Evolutionary conservation across 2,888 invertebrate genomes (phyloP), one percentile per base, ranked within the genome.

Genomic region (Dromius quadrimaculatus): DNA sequence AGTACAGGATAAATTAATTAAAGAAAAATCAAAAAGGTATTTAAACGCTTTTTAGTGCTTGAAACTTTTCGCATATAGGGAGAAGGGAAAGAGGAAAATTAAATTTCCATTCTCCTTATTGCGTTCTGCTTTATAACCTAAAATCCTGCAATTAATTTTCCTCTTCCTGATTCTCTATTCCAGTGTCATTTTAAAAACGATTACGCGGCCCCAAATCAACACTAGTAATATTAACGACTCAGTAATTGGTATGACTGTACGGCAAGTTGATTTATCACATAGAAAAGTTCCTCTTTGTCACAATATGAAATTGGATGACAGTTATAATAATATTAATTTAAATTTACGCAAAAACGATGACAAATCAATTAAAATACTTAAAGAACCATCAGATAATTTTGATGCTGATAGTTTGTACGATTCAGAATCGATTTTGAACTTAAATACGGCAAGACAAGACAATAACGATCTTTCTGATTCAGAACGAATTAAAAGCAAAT

Each of bases 21-120:
- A 43, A 63, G 6, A 63, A 41, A 13, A 22, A 41, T 22, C 6
- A 38, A 36, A 63, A 15, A 23, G 63, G 63, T 63, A 15, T n/a
- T 32, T 32, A n/a, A 36, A 11, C 13, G n/a, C 13, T 1, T 36
- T 36, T 11, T 2, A 47, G 13, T 47, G 8, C 9, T n/a, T 2
- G 17, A 50, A 41, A 23, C 15, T 15, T 6, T 11, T 34, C 19
- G 36, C 50, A 23, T 11, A 28, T 77, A 79, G 78, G 79, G 79
- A 79, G 80, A 80, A 79, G 76, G 80, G 79, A 79, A 79, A 76
- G 77, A 77, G 79, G 79, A 74, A 74, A 62, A 72, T 66, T 57
- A 13, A 20, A 63, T 43, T 76, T 78, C 77, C 78, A 74, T 78
- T 80, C 79, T 79, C 78, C 78, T 79, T 78, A 76, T 78, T 73